phyloP scores from a whole-genome alignment of 1,140 invertebrate species.

The Solenopsis fugax region DNA sequence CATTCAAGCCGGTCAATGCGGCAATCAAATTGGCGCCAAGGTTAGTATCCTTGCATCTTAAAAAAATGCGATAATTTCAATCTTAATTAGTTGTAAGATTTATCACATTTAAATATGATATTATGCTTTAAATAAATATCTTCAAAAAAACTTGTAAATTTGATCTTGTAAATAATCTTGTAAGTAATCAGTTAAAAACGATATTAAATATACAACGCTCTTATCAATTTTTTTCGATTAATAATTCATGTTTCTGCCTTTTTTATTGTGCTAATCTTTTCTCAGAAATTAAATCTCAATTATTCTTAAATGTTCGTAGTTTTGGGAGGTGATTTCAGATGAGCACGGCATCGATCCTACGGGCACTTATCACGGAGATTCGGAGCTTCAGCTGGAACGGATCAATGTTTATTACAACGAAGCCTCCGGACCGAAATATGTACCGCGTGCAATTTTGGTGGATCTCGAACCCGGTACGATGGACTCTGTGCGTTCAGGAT shows the following conservation, averaged over 20 bases:
- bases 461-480: conserved; percentile 96
- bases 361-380: conserved; percentile 94
- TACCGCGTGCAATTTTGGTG: conserved; percentile 95
- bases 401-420: conserved; percentile 98
- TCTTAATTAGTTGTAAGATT: background rate
- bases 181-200: background rate
- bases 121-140: background rate
- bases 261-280: background rate
- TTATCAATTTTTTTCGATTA: background rate
- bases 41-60: conserved; percentile 85
- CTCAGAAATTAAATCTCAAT: background rate
- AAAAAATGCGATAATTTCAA: conserved; percentile 21
- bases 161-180: conserved; percentile 31
- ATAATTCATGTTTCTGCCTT: background rate
- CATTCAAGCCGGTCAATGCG: conserved; percentile 96
- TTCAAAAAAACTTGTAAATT: background rate
- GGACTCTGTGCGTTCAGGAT: conserved; percentile 95
- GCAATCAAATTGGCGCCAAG: conserved; percentile 97
- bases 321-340: conserved; percentile 96
- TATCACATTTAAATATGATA: background rate
- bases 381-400: conserved; percentile 94
- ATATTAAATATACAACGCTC: background rate
- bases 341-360: conserved; percentile 96
- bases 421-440: conserved; percentile 95
- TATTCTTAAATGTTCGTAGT: conserved; percentile 86